Base-by-base conservation (phyloP, 1,140 invertebrate species). In the Cydia splendana region DNA sequence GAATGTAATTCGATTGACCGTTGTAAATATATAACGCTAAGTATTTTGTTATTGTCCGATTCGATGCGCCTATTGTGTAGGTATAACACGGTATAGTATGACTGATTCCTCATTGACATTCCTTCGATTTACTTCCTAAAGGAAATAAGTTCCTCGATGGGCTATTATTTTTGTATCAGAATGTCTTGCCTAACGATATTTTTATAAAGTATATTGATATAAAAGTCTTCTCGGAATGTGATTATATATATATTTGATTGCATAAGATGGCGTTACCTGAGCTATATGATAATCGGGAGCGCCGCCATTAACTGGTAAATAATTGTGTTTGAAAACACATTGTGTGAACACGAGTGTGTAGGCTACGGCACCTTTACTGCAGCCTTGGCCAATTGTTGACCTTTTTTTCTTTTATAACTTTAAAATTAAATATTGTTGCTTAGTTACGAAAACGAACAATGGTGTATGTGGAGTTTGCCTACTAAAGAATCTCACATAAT, bases 201-300 rank as follows among this genome's bases (percentile, higher is more conserved):
- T 87, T 82, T 83, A 76, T 84, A 83, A 53, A 77, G 75, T 82
- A 76, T 82, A 77, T 77, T 84, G 80, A 79, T 75, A 65, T 53
- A 24, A 24, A 62, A 62, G 45, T 18, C 53, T 45, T 38, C 38
- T 53, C 15, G 13, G 45, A 28, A 45, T 75, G 45, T 75, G 62
- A 80, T 57, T 77, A 65, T 65, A 67, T 65, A 67, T 15, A 75
- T 81, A 62, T 83, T 83, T 83, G 76, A 67, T 74, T 81, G 82
- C 45, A n/a, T 78, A 79, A 89, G 89, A 80, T 88, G 89, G 87
- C 81, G 80, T 42, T 83, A 85, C 86, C 77, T 85, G 81, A 79
- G 75, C 76, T 86, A 81, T 81, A 76, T 80, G 81, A 79, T 85
- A 78, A 84, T 84, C 76, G 84, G 78, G 79, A 81, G 78, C 28